phyloP scores from a whole-genome alignment of 2,113 vertebrate species.

The Pelecanoides urinatrix region DNA sequence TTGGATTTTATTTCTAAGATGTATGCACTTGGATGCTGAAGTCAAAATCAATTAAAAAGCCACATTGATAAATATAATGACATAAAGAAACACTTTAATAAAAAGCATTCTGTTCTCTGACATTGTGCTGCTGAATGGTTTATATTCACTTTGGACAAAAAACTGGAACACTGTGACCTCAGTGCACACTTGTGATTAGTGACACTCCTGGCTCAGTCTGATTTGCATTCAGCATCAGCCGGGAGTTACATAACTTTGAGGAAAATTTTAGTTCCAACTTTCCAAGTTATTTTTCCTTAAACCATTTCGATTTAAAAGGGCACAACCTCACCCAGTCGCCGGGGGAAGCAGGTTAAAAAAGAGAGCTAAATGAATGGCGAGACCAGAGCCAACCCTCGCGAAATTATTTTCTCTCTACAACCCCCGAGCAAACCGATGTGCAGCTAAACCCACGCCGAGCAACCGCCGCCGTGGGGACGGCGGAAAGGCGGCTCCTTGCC shows the following conservation, averaged over 20 bases:
- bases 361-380: not conserved
- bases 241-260: not conserved
- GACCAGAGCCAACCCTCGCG: not conserved
- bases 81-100: not conserved
- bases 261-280: constrained; percentile 16
- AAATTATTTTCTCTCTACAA: fast-evolving
- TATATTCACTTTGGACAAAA: not conserved
- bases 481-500: not conserved
- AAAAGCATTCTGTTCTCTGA: not conserved
- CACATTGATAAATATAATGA: not conserved
- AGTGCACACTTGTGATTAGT: not conserved
- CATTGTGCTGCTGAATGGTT: not conserved
- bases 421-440: not conserved
- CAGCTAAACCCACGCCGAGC: not conserved
- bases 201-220: constrained; percentile 40
- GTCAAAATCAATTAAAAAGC: not conserved
- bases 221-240: constrained; percentile 9
- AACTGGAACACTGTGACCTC: constrained; percentile 41
- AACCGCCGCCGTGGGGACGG: not conserved
- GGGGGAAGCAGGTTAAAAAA: not conserved
- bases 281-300: not conserved
- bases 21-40: not conserved
- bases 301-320: not conserved
- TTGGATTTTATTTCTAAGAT: not conserved
- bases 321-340: too few species aligned